phyloP scores from a whole-genome alignment of 2,888 invertebrate genomes.

The Pherbina coryleti region DNA sequence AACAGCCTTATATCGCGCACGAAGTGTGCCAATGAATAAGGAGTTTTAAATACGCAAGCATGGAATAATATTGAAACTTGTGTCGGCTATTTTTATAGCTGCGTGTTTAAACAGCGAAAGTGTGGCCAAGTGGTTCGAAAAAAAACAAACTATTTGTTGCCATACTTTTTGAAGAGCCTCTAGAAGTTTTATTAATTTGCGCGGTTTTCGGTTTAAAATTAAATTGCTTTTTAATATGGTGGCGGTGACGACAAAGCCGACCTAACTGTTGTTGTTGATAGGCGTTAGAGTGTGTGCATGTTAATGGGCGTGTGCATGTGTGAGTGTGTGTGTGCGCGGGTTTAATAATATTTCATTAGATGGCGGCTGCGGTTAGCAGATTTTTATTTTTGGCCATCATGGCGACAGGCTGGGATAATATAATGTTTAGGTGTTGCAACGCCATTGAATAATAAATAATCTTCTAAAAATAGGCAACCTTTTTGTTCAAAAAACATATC shows the following conservation, averaged over 20 bases:
- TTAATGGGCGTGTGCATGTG: not conserved
- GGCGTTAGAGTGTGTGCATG: not conserved
- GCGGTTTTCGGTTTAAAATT: constrained; percentile 14
- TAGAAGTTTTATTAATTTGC: constrained; percentile 20
- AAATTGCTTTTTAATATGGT: constrained; percentile 24
- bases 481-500: no score
- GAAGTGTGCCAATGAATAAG: no score
- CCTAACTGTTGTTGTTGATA: not conserved
- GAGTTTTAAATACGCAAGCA: no score
- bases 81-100: not conserved
- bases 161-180: not conserved
- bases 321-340: not conserved
- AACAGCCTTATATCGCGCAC: no score
- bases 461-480: no score
- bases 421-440: no score
- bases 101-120: not conserved
- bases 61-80: no score
- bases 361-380: not conserved
- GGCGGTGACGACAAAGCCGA: not conserved
- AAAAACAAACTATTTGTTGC: not conserved
- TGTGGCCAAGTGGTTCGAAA: not conserved
- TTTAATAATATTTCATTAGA: not conserved
- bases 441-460: no score
- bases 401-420: no score
- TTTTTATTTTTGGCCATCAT: no score